Evolutionary conservation across 2,113 vertebrate genomes (phyloP).

Genomic region (Falco punctatus): DNA sequence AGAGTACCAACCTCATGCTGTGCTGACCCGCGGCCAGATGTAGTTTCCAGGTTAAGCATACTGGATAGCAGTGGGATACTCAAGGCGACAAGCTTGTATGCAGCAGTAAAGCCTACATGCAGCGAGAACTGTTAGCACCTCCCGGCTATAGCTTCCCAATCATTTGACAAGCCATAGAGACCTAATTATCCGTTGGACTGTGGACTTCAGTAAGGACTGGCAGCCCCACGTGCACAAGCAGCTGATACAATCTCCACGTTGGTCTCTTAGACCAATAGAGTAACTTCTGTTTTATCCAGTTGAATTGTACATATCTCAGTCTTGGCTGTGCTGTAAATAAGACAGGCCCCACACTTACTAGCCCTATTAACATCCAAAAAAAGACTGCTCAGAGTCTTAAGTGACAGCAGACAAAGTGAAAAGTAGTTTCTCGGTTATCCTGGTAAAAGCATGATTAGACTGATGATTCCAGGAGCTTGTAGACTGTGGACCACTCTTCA

Average conservation of each 20-base stretch:
- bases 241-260: accelerated
- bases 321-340: not conserved
- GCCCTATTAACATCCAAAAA: not conserved
- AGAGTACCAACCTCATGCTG: not conserved
- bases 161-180: not conserved
- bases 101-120: not conserved
- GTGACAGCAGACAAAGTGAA: not conserved
- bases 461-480: not conserved
- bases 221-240: not conserved
- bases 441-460: not conserved
- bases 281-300: not conserved
- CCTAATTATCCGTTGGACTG: not conserved
- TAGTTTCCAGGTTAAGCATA: not conserved
- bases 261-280: not conserved
- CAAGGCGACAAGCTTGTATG: not conserved
- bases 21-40: not conserved
- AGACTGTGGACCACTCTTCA: not conserved
- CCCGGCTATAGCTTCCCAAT: not conserved
- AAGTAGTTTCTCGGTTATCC: not conserved
- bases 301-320: not conserved
- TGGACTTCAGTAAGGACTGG: not conserved
- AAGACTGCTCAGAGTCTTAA: not conserved
- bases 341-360: not conserved
- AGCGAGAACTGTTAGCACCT: not conserved
- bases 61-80: not conserved